Base-by-base conservation (phyloP, 2,888 invertebrate genomes). In the Eristalis tenax region DNA sequence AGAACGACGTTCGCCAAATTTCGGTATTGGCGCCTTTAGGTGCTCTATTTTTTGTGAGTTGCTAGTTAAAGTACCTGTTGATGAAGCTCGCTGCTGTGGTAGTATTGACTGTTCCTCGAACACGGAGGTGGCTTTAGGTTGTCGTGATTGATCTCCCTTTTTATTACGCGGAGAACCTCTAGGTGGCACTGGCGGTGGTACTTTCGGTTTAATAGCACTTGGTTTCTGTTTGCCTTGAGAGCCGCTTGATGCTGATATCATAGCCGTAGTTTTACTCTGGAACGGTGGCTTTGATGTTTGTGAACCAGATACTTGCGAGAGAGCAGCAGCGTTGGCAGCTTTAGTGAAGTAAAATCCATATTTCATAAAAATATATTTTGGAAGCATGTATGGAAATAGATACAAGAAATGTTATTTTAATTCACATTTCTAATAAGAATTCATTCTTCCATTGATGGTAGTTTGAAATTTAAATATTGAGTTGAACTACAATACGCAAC, bases 181-280 rank as follows among this genome's bases (percentile, higher is more conserved):
- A 4, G 97, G 97, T 75, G 97, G 97, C 71, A 98, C 97, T 26
- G 98, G 98, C 75, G 98, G 98, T 59, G 97, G 97, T 57, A 97
- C 95, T 93, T 96, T 96, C 90, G 96, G 95, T 93, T 87, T 87
- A 40, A 43, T 59, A 71, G 76, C 71, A 76, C 79, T 76, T 40
- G 64, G 3, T 87, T 83, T 87, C 63, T 76, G 87, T 73, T 87
- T 87, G 11, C 22, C 68, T 76, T 80, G 87, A 4, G 83, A 64
- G 2, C 70, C 83, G 71, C 75, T 87, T 2, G 76, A 68, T 8
- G 28, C 71, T 38, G 83, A 76, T n/a, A 75, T 71, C 59, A 65
- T 80, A 64, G 87, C 23, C 57, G 68, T 56, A 15, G 73, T 92
- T 91, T 90, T 93, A 93, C 83, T 92, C 89, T 26, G 91, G 91